These are phyloP conservation scores for Papilio protenor DNA, from an alignment of 2,888 invertebrate species.

Conservation along the genomic window DNA sequence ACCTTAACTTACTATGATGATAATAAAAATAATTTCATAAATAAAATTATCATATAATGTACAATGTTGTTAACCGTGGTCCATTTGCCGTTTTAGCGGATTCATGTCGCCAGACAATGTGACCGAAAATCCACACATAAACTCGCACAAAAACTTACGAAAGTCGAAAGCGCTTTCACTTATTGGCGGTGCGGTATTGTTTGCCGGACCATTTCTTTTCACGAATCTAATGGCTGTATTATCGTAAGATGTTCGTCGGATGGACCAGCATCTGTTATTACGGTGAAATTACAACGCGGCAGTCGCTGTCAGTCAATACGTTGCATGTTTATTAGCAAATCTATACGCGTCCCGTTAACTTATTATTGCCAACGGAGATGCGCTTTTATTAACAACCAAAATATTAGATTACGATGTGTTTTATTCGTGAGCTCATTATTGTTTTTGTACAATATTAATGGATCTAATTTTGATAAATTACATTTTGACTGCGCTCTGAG, in stretches of 20 bases:
- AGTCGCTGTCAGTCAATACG: constrained; percentile 48
- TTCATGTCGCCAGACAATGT: constrained; percentile 81
- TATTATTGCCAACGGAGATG: constrained; percentile 45
- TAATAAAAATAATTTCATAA: not conserved
- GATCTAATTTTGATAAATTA: constrained; percentile 40
- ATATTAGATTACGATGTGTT: constrained; percentile 44
- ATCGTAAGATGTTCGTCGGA: constrained; percentile 55
- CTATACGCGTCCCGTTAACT: constrained; percentile 48
- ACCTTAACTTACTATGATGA: not conserved
- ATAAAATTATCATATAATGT: constrained; percentile 9
- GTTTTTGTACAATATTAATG: constrained; percentile 38
- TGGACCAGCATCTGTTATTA: constrained; percentile 54
- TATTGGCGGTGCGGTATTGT: constrained; percentile 74
- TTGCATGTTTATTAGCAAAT: constrained; percentile 50
- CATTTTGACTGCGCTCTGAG: constrained; percentile 21
- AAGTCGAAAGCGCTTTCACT: constrained; percentile 81
- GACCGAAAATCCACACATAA: constrained; percentile 74
- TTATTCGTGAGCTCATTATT: constrained; percentile 37
- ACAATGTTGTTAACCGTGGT: constrained; percentile 57
- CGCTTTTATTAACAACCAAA: constrained; percentile 37
- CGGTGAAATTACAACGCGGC: constrained; percentile 50
- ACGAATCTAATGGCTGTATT: constrained; percentile 59
- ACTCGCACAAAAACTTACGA: constrained; percentile 81
- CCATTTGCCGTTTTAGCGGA: constrained; percentile 55
- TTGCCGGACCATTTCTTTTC: constrained; percentile 66